Conservation (phyloP, 2,113 vertebrate species). For the Alaudala cheleensis region DNA sequence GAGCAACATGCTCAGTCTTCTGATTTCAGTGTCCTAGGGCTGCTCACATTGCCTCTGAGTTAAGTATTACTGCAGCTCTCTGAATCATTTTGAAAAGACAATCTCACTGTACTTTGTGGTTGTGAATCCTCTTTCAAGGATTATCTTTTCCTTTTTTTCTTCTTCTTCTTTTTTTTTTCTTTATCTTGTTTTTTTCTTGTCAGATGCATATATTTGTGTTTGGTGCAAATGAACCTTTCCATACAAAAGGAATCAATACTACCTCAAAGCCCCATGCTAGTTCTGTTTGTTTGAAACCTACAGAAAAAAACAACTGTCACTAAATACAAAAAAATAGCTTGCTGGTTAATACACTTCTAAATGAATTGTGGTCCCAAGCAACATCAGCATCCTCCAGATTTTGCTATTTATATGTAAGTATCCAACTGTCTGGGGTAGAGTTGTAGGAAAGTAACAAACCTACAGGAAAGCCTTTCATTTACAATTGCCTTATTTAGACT, state of each 20-base stretch:
- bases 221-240: background rate
- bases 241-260: background rate
- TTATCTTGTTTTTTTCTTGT: background rate
- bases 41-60: background rate
- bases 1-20: background rate
- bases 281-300: background rate
- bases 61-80: background rate
- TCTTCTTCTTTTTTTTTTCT: background rate
- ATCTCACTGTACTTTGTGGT: background rate
- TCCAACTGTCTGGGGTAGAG: background rate
- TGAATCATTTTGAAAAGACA: background rate
- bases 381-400: background rate
- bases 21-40: background rate
- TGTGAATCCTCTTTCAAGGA: background rate
- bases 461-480: slow-evolving; percentile 39
- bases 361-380: background rate
- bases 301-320: background rate
- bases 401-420: background rate
- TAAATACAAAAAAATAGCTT: background rate
- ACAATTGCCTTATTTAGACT: background rate
- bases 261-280: background rate
- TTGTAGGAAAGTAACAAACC: background rate
- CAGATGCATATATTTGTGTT: background rate
- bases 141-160: background rate
- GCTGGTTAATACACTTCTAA: background rate